Conservation (phyloP, 2,888 invertebrate species). For the Lamellibrachia columna region DNA sequence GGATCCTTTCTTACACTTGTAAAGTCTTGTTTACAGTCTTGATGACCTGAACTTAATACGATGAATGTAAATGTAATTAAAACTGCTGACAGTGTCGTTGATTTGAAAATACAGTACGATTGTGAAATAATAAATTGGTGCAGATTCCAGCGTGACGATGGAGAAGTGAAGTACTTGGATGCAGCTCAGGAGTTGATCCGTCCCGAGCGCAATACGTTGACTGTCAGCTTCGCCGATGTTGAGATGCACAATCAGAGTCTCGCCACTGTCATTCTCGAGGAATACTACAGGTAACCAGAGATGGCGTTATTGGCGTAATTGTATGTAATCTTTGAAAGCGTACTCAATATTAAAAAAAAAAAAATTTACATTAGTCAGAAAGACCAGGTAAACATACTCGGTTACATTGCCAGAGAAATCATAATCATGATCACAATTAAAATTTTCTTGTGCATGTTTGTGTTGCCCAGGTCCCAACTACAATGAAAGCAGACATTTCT, state of each 20-base stretch:
- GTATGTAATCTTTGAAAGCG: too few species aligned
- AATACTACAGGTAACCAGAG: slow-evolving; percentile 79
- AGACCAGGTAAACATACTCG: too few species aligned
- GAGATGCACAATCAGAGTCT: slow-evolving; percentile 93
- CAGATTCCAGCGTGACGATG: slow-evolving; percentile 73
- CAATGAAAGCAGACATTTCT: too few species aligned
- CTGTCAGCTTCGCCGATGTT: slow-evolving; percentile 90
- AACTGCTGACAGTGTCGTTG: not conserved
- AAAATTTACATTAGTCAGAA: too few species aligned
- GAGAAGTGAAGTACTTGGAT: slow-evolving; percentile 85
- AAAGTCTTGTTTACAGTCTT: too few species aligned
- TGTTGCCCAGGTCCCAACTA: too few species aligned
- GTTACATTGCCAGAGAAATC: too few species aligned
- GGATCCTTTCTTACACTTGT: too few species aligned
- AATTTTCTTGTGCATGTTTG: too few species aligned
- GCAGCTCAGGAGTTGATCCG: slow-evolving; percentile 82
- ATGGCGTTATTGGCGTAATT: not conserved
- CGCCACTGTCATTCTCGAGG: slow-evolving; percentile 91
- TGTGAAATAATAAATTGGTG: not conserved
- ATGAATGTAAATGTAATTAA: not conserved
- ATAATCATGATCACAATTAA: too few species aligned
- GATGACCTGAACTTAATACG: too few species aligned
- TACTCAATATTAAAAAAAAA: too few species aligned
- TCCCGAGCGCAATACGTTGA: slow-evolving; percentile 88
- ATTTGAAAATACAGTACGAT: not conserved